Base-by-base conservation (phyloP, 2,113 vertebrate species). In the Vidua chalybeata region DNA sequence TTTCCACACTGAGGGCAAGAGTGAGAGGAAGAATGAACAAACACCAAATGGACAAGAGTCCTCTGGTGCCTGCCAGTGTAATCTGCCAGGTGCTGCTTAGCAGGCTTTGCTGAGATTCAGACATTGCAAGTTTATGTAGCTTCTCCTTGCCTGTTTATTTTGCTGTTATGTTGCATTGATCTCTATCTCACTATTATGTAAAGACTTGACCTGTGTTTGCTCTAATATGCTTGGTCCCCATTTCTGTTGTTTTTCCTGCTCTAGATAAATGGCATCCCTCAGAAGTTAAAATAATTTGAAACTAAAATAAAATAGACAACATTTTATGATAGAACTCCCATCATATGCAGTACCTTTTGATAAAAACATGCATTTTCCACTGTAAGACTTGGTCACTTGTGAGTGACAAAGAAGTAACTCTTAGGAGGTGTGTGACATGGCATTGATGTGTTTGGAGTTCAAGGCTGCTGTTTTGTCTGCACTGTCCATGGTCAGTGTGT, bases 201-300 rank as follows among this genome's bases (percentile, higher is more conserved):
- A 76, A 75, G 12, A 64, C 54, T 84, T 2, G 8, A 68, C 33
- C 35, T 59, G 5, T 0, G 0, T 21, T 81, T 77, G 15, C 21
- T 80, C 33, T 80, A 54, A 7, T 23, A 23, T n/a, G 15, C n/a
- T 75, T 1, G 0, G 16, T 66, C 8, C 9, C 26, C 1, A 0
- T 19, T 92, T 90, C 43, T 59, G 15, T 74, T 82, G 33, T 14
- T 71, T 94, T 87, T 62, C 10, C 19, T 84, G 9, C 18, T 84
- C 31, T 89, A 72, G 61, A 67, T 48, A 84, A 72, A 31, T 28
- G 15, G 3, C 41, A 30, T 75, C 51, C 71, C 30, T 84, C 21
- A 72, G 46, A 89, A 63, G 8, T 23, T 51, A 26, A 77, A 91
- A 55, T 74, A 74, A 74, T 18, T 10, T 20, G 10, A 23, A 72